phyloP scores from a whole-genome alignment of 2,113 vertebrate genomes.

The Pelecanoides urinatrix region DNA sequence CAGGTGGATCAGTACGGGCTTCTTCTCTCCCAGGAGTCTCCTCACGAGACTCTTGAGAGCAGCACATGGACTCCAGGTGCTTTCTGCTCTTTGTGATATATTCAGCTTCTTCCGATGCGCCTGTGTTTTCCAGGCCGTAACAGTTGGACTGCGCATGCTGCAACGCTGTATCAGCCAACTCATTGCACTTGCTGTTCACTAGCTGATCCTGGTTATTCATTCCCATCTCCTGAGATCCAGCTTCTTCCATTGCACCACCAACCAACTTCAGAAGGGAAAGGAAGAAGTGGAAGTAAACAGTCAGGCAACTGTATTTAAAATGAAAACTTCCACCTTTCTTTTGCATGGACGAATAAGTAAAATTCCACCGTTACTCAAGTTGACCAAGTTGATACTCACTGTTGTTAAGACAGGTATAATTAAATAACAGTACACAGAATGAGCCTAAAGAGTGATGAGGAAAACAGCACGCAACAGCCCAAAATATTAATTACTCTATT shows the following conservation, averaged over 20 bases:
- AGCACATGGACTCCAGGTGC: conserved; percentile 63
- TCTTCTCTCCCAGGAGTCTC: conserved; percentile 88
- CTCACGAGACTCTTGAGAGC: conserved; percentile 78
- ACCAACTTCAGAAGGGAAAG: conserved; percentile 57
- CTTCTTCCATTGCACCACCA: conserved; percentile 77
- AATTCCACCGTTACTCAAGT: background rate
- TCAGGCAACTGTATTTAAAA: background rate
- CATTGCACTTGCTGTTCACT: conserved; percentile 64
- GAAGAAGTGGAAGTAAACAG: background rate
- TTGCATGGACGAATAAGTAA: background rate
- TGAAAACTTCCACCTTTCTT: background rate
- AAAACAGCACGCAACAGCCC: background rate
- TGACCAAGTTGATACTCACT: background rate
- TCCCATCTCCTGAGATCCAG: conserved; percentile 76
- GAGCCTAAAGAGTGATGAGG: background rate
- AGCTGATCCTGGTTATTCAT: conserved; percentile 70
- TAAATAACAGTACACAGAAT: background rate
- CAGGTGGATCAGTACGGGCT: conserved; percentile 82
- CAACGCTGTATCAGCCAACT: conserved; percentile 55
- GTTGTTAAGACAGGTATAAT: background rate
- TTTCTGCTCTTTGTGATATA: conserved; percentile 66
- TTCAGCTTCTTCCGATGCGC: conserved; percentile 18
- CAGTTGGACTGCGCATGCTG: conserved; percentile 71
- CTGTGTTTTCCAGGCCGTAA: conserved; percentile 8
- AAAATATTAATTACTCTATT: background rate